Conservation (phyloP, 2,797 vertebrate species). For the Eurystomus glaucurus region DNA sequence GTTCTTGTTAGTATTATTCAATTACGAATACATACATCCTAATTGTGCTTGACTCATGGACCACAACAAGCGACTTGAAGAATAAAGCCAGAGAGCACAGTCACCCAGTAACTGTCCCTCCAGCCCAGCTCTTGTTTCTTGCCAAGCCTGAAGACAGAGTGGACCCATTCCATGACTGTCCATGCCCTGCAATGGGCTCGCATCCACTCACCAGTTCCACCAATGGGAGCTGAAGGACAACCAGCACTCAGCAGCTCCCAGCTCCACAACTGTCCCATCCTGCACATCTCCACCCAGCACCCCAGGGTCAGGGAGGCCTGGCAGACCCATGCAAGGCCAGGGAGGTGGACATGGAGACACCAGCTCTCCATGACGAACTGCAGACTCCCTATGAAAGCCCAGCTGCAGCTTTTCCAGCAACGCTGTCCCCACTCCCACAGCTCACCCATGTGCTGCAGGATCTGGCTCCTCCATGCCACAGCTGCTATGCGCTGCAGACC, state of each 20-base stretch:
- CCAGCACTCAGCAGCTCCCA: background rate
- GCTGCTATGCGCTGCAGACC: rapidly evolving
- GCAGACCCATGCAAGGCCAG: background rate
- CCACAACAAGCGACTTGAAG: rapidly evolving
- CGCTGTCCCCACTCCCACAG: rapidly evolving
- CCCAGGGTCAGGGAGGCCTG: background rate
- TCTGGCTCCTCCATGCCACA: background rate
- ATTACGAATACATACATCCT: background rate
- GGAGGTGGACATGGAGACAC: rapidly evolving
- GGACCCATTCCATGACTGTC: rapidly evolving
- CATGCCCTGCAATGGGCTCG: rapidly evolving
- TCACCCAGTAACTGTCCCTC: background rate
- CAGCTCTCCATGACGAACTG: background rate
- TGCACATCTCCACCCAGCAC: rapidly evolving
- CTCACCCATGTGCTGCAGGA: background rate
- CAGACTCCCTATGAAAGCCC: background rate
- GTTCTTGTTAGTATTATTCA: background rate
- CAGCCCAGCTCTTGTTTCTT: background rate
- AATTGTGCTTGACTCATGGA: background rate
- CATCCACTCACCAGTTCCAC: rapidly evolving
- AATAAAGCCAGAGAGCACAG: background rate
- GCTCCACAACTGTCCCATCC: rapidly evolving
- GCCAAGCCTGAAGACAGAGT: background rate
- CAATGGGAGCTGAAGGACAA: background rate
- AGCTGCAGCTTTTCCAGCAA: background rate